Evolutionary conservation across 2,888 invertebrate genomes (phyloP).

Genomic region (Drosophila mettleri): DNA sequence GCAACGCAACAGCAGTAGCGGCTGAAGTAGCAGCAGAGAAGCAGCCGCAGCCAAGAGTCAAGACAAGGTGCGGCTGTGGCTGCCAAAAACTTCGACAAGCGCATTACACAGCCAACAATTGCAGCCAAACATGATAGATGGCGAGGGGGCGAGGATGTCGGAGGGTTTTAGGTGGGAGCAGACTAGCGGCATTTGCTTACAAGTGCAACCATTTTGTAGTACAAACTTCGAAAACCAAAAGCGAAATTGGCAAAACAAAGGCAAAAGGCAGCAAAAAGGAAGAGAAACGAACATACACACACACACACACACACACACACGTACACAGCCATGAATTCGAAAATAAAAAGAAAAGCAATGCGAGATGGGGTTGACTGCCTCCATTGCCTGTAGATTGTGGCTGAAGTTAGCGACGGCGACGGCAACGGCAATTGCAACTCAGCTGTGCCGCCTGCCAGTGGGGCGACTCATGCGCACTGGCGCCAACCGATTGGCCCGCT

Average conservation of each 20-base stretch:
- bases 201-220: constrained; percentile 83
- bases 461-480: constrained; percentile 81
- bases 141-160: neutral
- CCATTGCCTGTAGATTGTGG: constrained; percentile 52
- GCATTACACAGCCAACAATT: constrained; percentile 76
- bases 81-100: constrained; percentile 78
- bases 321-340: neutral
- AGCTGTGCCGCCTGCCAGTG: constrained; percentile 26
- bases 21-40: constrained; percentile 3
- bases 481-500: constrained; percentile 83
- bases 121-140: constrained; percentile 38
- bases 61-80: constrained; percentile 68
- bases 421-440: constrained; percentile 33
- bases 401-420: constrained; percentile 57
- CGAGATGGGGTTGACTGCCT: constrained; percentile 45
- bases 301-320: neutral
- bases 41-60: constrained; percentile 66
- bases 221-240: constrained; percentile 81
- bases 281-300: constrained; percentile 9
- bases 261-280: constrained; percentile 49
- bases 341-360: constrained; percentile 1
- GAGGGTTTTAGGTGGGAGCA: constrained; percentile 21
- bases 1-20: constrained; percentile 24
- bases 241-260: constrained; percentile 77
- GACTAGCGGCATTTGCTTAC: constrained; percentile 66